phyloP scores from a whole-genome alignment of 2,113 vertebrate species.

The Gobiocypris rarus region DNA sequence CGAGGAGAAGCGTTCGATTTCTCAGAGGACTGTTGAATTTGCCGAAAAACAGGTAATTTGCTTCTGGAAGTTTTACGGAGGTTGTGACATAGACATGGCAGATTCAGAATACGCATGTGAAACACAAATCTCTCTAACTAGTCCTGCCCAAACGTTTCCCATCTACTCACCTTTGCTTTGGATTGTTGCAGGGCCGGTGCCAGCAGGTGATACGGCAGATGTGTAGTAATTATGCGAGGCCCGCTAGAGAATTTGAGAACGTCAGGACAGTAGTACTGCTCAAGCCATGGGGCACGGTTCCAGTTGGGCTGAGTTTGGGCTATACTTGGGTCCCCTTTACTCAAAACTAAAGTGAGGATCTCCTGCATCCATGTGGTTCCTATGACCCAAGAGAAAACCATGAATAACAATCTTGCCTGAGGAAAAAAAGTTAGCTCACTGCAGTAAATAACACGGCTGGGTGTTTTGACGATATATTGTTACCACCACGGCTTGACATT shows the following conservation, averaged over 20 bases:
- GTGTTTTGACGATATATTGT: too few relatives aligned
- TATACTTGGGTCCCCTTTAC: conserved; percentile 66
- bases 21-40: too few relatives aligned
- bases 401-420: background rate
- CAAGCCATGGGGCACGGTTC: conserved; percentile 83
- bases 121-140: too few relatives aligned
- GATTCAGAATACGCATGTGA: too few relatives aligned
- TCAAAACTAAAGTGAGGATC: conserved; percentile 80
- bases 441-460: too few relatives aligned
- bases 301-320: conserved; percentile 82
- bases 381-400: conserved; percentile 48
- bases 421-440: background rate
- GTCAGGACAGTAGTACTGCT: conserved; percentile 77
- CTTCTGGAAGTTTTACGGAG: too few relatives aligned
- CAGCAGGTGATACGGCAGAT: conserved; percentile 78
- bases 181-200: conserved; percentile 70
- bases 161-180: conserved; percentile 77
- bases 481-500: too few relatives aligned
- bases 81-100: too few relatives aligned
- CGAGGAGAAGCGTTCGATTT: too few relatives aligned
- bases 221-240: conserved; percentile 81
- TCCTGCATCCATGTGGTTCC: conserved; percentile 92
- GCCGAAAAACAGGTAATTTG: too few relatives aligned
- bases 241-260: conserved; percentile 52
- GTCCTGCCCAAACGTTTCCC: background rate